phyloP scores from a whole-genome alignment of 2,797 vertebrate species.

The Zalophus californianus region DNA sequence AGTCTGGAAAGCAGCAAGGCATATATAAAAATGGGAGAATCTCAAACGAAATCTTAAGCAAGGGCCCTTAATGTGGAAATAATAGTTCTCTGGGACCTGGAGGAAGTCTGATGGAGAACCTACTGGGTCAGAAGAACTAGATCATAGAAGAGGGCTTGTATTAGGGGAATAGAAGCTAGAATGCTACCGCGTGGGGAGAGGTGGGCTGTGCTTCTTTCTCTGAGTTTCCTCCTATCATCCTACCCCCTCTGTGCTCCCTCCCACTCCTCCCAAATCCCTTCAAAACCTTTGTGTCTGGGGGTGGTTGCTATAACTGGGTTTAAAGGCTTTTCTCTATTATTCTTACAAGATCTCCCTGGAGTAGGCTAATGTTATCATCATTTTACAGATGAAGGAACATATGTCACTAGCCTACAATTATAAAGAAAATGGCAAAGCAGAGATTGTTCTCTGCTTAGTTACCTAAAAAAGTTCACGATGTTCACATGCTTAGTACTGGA shows the following conservation, averaged over 20 bases:
- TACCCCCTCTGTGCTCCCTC: background rate
- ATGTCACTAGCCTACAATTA: constrained; percentile 71
- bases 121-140: background rate
- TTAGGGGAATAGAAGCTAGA: background rate
- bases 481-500: constrained; percentile 71
- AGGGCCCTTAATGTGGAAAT: background rate
- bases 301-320: constrained; percentile 43
- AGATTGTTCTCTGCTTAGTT: constrained; percentile 73
- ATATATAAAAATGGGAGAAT: background rate
- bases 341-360: constrained; percentile 61
- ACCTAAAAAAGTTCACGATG: constrained; percentile 51
- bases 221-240: background rate
- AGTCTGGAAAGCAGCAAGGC: background rate
- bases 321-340: constrained; percentile 61
- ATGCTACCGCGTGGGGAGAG: background rate
- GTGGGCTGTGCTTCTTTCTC: background rate
- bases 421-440: constrained; percentile 76
- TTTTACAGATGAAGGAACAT: constrained; percentile 73
- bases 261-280: background rate
- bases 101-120: background rate
- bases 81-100: background rate
- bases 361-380: constrained; percentile 72
- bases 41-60: constrained; percentile 34
- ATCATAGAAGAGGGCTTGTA: background rate
- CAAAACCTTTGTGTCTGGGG: constrained; percentile 33